phyloP scores from a whole-genome alignment of 2,113 vertebrate genomes.

The Pyxicephalus adspersus region DNA sequence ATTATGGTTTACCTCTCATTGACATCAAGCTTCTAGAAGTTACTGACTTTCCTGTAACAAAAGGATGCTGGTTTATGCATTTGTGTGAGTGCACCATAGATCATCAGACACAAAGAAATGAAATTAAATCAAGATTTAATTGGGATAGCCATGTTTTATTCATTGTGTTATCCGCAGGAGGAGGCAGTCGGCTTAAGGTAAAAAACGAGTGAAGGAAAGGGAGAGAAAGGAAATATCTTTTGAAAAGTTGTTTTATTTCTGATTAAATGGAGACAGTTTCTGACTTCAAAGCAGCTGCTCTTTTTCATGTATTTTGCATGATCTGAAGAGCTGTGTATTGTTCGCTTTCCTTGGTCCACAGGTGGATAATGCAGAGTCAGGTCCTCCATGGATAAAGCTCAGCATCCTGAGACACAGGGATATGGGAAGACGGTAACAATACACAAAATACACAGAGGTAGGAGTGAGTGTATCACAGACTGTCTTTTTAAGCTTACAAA shows the following conservation, averaged over 20 bases:
- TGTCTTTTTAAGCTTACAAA: conserved; percentile 4
- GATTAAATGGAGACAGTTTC: conserved; percentile 81
- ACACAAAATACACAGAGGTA: not conserved
- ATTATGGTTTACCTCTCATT: not conserved
- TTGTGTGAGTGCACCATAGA: conserved; percentile 80
- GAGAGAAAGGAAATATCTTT: conserved; percentile 66
- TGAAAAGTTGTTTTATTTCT: conserved; percentile 82
- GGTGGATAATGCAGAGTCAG: conserved; percentile 46
- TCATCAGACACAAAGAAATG: conserved; percentile 86
- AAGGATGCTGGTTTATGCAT: conserved; percentile 77
- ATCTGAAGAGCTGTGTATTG: conserved; percentile 54
- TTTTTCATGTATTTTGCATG: conserved; percentile 79
- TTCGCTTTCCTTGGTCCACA: conserved; percentile 42
- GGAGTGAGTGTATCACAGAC: not conserved
- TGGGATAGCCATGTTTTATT: conserved; percentile 86
- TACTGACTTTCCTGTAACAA: conserved; percentile 77
- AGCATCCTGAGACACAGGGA: conserved; percentile 9
- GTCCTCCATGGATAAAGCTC: conserved; percentile 26
- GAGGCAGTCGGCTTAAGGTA: conserved; percentile 80
- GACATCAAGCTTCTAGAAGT: conserved; percentile 69
- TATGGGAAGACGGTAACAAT: not conserved
- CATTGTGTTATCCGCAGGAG: conserved; percentile 82
- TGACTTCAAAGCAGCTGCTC: conserved; percentile 76
- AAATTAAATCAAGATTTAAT: conserved; percentile 90
- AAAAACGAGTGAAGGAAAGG: conserved; percentile 61